Conservation (phyloP, 1,140 invertebrate species). For the Palaemon carinicauda region DNA sequence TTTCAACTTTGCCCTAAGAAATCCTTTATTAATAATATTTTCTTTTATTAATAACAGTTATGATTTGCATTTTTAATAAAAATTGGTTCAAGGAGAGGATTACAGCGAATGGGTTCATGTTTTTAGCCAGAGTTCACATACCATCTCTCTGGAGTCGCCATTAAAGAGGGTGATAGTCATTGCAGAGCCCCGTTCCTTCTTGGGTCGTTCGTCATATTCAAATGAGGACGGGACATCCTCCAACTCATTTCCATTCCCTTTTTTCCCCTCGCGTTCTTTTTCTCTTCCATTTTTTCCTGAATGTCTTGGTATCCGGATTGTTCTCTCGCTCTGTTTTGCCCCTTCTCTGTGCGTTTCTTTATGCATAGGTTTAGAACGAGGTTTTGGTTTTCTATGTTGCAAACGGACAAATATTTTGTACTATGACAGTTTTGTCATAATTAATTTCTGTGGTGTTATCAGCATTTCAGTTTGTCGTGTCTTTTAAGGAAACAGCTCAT, state of each 20-base stretch:
- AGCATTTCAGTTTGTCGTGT: too few species aligned
- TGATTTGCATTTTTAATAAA: too few species aligned
- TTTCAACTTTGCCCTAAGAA: too few species aligned
- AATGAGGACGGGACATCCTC: constrained; percentile 20
- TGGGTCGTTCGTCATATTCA: constrained; percentile 47
- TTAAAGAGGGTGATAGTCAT: constrained; percentile 7
- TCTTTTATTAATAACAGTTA: too few species aligned
- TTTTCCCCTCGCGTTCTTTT: not conserved
- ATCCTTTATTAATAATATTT: too few species aligned
- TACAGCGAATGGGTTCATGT: too few species aligned
- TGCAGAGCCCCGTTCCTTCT: constrained; percentile 34
- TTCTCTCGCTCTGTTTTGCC: not conserved
- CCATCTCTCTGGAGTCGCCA: not conserved
- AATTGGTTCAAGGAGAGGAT: too few species aligned
- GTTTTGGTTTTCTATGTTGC: not conserved
- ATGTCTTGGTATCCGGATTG: not conserved
- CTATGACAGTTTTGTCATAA: too few species aligned
- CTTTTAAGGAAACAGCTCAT: too few species aligned
- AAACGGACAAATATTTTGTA: too few species aligned
- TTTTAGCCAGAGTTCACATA: too few species aligned
- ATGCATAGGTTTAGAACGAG: not conserved
- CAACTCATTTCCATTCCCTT: not conserved
- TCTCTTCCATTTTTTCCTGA: not conserved
- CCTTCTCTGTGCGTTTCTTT: not conserved
- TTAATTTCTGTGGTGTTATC: too few species aligned